These are phyloP conservation scores for Silurus lanzhouensis DNA, from an alignment of 2,797 vertebrate species.

Conservation along the genomic window DNA sequence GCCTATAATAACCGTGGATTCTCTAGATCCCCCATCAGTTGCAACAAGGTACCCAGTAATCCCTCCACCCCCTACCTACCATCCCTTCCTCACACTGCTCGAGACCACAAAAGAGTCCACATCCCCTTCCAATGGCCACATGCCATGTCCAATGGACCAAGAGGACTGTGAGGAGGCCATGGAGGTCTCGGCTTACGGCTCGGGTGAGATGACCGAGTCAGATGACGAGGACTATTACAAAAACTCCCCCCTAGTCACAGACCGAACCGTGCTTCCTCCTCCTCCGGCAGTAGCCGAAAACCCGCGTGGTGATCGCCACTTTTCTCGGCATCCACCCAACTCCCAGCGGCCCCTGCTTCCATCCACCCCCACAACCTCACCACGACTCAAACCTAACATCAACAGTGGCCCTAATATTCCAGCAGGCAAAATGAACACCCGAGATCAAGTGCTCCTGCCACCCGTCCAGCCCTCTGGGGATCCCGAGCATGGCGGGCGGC, in stretches of 20 bases:
- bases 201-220: conserved; percentile 90
- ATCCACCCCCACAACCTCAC: conserved; percentile 70
- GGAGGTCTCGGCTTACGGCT: conserved; percentile 89
- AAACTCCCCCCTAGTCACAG: conserved; percentile 85
- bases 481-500: conserved; percentile 72
- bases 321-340: conserved; percentile 69
- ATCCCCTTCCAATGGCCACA: conserved; percentile 78
- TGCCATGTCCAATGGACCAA: conserved; percentile 82
- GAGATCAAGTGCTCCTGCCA: conserved; percentile 81
- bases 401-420: conserved; percentile 77
- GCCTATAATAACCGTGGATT: conserved; percentile 94
- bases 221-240: conserved; percentile 95
- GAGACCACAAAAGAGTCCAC: conserved; percentile 90
- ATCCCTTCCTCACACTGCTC: conserved; percentile 85
- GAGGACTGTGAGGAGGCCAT: conserved; percentile 90
- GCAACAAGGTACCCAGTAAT: conserved; percentile 89
- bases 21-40: conserved; percentile 90
- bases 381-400: conserved; percentile 69
- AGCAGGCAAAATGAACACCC: conserved; percentile 92
- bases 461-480: conserved; percentile 78
- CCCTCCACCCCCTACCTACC: conserved; percentile 87
- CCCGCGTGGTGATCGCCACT: conserved; percentile 75
- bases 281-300: conserved; percentile 75
- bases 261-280: conserved; percentile 84
- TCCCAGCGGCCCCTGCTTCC: conserved; percentile 72